Conservation (phyloP, 1,140 invertebrate species). For the Phymorhynchus buccinoides region DNA sequence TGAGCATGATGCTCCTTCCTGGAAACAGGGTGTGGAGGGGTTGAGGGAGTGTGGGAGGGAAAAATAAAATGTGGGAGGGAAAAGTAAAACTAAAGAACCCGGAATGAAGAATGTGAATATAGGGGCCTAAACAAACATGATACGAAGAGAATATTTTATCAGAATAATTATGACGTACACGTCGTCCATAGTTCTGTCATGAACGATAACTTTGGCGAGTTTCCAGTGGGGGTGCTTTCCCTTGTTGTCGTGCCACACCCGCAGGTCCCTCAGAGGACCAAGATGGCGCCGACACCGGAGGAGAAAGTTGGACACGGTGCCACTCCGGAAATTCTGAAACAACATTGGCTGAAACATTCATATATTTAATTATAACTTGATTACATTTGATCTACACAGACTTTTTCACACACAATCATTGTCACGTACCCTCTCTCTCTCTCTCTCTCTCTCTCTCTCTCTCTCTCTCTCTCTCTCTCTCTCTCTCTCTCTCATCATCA, state of each 20-base stretch:
- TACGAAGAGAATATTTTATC: too few relatives aligned
- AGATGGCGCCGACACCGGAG: slow-evolving; percentile 72
- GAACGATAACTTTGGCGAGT: slow-evolving; percentile 73
- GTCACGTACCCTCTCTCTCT: neutral
- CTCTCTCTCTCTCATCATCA: neutral
- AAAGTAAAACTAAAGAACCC: too few relatives aligned
- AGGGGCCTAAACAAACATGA: too few relatives aligned
- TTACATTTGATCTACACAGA: too few relatives aligned
- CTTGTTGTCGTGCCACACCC: slow-evolving; percentile 76
- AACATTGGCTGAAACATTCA: neutral
- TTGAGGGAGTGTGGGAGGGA: too few relatives aligned
- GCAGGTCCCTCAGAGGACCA: slow-evolving; percentile 72
- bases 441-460: neutral
- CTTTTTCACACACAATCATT: too few relatives aligned
- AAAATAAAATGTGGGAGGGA: too few relatives aligned
- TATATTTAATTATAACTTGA: too few relatives aligned
- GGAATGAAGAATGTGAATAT: too few relatives aligned
- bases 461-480: neutral
- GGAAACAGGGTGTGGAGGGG: too few relatives aligned
- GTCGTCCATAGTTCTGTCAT: slow-evolving; percentile 74
- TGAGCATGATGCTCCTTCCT: too few relatives aligned
- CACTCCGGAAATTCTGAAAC: slow-evolving; percentile 54
- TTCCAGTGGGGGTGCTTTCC: slow-evolving; percentile 74
- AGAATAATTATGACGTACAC: slow-evolving; percentile 36
- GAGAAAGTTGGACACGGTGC: slow-evolving; percentile 59